Conservation (phyloP, 2,113 vertebrate species). For the Ovis canadensis region DNA sequence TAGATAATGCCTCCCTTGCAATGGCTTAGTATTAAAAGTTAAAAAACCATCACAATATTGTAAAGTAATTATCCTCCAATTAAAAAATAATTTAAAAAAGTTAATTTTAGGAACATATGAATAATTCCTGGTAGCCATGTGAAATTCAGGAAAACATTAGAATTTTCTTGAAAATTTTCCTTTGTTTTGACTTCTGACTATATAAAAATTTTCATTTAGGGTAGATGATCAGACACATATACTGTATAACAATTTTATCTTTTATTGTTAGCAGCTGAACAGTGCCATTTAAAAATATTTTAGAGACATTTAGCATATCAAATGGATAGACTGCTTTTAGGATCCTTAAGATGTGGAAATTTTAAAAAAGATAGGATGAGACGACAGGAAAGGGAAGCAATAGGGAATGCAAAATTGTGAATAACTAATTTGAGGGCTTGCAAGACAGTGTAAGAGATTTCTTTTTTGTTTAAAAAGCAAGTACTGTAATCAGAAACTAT, state of each 20-base stretch:
- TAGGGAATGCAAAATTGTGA: not conserved
- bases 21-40: conserved; percentile 25
- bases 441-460: not conserved
- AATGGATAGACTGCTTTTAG: not conserved
- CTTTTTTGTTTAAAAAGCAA: conserved; percentile 36
- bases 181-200: not conserved
- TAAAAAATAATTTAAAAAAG: not conserved
- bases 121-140: conserved; percentile 5
- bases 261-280: not conserved
- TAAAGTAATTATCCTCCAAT: not conserved
- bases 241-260: not conserved
- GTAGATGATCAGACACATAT: not conserved
- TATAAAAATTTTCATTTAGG: conserved; percentile 10
- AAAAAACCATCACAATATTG: not conserved
- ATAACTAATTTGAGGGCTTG: not conserved
- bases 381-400: not conserved
- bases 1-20: not conserved
- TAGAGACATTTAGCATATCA: not conserved
- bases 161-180: conserved; percentile 5
- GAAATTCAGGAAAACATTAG: not conserved
- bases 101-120: conserved; percentile 29
- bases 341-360: conserved; percentile 5
- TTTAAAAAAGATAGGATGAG: not conserved
- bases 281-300: conserved; percentile 1
- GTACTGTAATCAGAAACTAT: not conserved